Conservation (phyloP, 2,113 vertebrate species). For the Pelmatolapia mariae region DNA sequence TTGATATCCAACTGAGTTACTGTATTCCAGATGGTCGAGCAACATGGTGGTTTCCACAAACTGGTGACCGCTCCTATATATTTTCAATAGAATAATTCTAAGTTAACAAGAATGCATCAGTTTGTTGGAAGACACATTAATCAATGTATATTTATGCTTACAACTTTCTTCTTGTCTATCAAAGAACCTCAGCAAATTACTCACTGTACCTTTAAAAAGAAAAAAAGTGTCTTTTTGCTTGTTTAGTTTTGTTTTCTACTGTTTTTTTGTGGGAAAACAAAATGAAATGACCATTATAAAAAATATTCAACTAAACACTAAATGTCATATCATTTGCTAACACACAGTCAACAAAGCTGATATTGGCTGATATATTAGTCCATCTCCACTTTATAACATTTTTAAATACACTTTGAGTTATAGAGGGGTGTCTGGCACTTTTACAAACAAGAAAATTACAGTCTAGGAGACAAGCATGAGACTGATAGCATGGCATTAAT, state of each 20-base stretch:
- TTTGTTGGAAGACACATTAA: neutral
- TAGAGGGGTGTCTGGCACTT: neutral
- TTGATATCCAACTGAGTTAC: neutral
- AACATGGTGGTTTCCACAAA: neutral
- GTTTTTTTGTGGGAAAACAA: neutral
- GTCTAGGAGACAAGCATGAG: neutral
- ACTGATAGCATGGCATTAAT: neutral
- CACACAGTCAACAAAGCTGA: neutral
- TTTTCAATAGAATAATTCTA: neutral
- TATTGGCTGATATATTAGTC: neutral
- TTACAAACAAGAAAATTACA: fast-evolving
- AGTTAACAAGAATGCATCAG: neutral
- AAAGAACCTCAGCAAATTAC: neutral
- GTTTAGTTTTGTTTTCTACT: neutral
- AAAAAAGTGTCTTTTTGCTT: neutral
- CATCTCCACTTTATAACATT: neutral
- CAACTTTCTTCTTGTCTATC: neutral
- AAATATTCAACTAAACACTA: neutral
- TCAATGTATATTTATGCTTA: neutral
- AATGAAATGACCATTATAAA: neutral
- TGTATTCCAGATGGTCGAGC: neutral
- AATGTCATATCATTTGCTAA: neutral
- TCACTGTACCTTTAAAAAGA: neutral
- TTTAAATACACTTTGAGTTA: neutral
- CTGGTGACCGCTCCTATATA: neutral